These are phyloP conservation scores for Dryoscopus gambensis DNA, from an alignment of 2,113 vertebrate genomes.

Conservation along the genomic window DNA sequence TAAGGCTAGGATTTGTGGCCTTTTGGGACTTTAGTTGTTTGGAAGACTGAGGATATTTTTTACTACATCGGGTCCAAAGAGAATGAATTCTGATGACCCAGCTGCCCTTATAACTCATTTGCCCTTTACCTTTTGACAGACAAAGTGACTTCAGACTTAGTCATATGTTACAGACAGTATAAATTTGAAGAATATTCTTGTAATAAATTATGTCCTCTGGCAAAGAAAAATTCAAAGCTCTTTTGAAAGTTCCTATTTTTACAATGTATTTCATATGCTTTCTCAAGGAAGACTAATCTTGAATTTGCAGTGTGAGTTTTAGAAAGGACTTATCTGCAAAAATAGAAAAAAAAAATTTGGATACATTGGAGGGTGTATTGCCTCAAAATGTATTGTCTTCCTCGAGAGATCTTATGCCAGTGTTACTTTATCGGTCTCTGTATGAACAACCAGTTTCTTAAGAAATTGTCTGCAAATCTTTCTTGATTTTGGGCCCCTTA, in stretches of 20 bases:
- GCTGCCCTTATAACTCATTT: conserved; percentile 34
- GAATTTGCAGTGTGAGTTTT: neutral
- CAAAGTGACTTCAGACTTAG: conserved; percentile 33
- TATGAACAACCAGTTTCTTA: neutral
- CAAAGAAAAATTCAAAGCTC: neutral
- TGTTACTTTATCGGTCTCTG: neutral
- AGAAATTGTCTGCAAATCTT: neutral
- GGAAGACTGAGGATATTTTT: conserved; percentile 3
- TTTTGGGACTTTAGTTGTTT: neutral
- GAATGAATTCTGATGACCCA: neutral
- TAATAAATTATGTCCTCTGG: neutral
- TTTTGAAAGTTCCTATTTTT: neutral
- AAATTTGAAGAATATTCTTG: neutral
- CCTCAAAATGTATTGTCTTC: neutral
- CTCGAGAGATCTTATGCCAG: rapidly evolving
- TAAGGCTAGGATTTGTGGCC: conserved; percentile 22
- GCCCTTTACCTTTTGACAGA: conserved; percentile 52
- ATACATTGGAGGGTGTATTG: neutral
- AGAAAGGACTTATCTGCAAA: neutral
- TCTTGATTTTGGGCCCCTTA: neutral
- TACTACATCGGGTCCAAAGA: neutral
- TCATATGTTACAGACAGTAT: neutral
- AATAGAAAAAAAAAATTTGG: neutral
- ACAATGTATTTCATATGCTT: neutral
- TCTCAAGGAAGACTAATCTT: neutral